Evolutionary conservation across 2,113 vertebrate genomes (phyloP), one percentile per base, ranked within the genome.

Genomic region (Scomber scombrus): DNA sequence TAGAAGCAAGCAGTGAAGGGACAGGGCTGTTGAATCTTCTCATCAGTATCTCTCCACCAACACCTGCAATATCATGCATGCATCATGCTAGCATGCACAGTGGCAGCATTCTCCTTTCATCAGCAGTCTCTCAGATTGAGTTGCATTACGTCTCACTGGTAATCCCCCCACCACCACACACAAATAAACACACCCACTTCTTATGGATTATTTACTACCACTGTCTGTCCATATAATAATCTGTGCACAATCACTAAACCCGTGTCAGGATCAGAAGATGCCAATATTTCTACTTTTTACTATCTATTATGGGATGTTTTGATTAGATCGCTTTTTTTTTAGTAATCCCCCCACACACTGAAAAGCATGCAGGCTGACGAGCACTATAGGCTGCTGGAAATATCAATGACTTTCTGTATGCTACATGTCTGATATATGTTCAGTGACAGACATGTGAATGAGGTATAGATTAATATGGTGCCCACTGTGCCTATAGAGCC

Each of bases 111-210:
- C 55, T 71, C 51, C 80, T 69, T 54, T 75, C 76, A 88, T 93
- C 88, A 90, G 91, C 85, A 89, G 60, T 87, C 73, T 89, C 23
- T 52, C 63, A 90, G 80, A 88, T 82, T 88, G 78, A 82, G 65
- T 26, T 75, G 72, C 3, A 80, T 89, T 84, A 86, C 51, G 56
- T 29, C 52, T 26, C 31, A 19, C 45, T 65, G 31, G 31, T 89
- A 89, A 91, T 89, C 85, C 71, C 72, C 26, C 21, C 55, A 46
- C 16, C 51, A 31, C 40, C 46, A 56, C 55, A 52, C 45, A 57
- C 55, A 68, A n/a, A 72, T 66, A 56, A 19, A 71, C 54, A 82
- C 75, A 76, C 61, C 71, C 61, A 64, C 16, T 45, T 19, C 66
- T 19, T 11, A 52, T 58, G 11, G 19, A 8, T 26, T 19, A 21